phyloP scores from a whole-genome alignment of 2,888 invertebrate genomes.

The Spatulosminthurus flaviceps region DNA sequence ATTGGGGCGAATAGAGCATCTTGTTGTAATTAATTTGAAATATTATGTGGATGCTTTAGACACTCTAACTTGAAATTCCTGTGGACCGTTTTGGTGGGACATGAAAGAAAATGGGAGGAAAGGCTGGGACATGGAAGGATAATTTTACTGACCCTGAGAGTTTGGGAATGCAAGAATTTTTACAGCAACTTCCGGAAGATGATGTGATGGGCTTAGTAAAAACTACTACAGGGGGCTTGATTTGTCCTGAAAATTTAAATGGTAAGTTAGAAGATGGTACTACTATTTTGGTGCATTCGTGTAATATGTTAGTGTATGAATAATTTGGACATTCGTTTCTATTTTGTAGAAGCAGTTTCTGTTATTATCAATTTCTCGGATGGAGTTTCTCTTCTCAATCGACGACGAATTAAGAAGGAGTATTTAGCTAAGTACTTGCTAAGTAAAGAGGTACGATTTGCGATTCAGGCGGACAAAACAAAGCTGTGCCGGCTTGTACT shows the following conservation, averaged over 20 bases:
- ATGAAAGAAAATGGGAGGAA: background rate
- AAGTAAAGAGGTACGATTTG: slow-evolving; percentile 67
- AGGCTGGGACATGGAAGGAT: background rate
- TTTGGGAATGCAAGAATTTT: slow-evolving; percentile 30
- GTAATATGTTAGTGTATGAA: too few relatives aligned
- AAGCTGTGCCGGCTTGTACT: slow-evolving; percentile 65
- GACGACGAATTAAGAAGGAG: slow-evolving; percentile 70
- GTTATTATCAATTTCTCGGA: slow-evolving; percentile 69
- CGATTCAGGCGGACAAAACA: slow-evolving; percentile 69
- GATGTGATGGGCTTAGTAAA: slow-evolving; percentile 51
- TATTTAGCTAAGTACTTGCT: slow-evolving; percentile 71
- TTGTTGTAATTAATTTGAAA: too few relatives aligned
- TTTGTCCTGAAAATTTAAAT: slow-evolving; percentile 30
- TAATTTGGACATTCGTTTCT: background rate
- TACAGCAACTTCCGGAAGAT: slow-evolving; percentile 48
- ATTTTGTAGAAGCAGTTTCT: slow-evolving; percentile 70
- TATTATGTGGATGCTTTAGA: too few relatives aligned
- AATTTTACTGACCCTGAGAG: background rate
- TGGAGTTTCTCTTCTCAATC: slow-evolving; percentile 68
- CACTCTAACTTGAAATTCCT: too few relatives aligned
- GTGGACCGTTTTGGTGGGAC: too few relatives aligned
- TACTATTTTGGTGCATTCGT: background rate
- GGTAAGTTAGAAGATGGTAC: slow-evolving; percentile 37
- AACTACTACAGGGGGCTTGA: slow-evolving; percentile 50
- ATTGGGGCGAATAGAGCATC: too few relatives aligned